Base-by-base conservation (phyloP, 2,888 invertebrate genomes). In the Amiota mariae region DNA sequence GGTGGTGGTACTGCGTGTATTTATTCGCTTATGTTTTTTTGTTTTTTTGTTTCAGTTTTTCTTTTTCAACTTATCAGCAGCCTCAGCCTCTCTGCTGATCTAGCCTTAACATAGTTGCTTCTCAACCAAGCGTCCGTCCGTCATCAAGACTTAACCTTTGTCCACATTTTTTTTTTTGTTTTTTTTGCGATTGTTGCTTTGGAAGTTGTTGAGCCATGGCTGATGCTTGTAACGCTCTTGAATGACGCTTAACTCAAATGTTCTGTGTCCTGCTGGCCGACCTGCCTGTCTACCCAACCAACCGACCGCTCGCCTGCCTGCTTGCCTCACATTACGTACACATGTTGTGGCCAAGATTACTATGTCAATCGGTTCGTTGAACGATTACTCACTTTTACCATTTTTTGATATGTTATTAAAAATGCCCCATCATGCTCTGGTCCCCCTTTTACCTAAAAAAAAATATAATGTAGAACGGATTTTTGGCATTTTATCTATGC, bases 301-400 rank as follows among this genome's bases (percentile, higher is more conserved):
- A 36, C 36, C 36, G 6, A 2, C 36, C 36, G 8, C 36, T 6
- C 36, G 36, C 36, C 2, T 6, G 36, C 72, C 61, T 77, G 76
- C 82, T 82, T 84, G 3, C 36, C 36, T 84, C 82, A 82, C 84
- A 82, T 81, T 75, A 79, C 76, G 77, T 81, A 82, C 81, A 85
- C 85, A 85, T 87, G 85, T 85, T 87, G 79, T 78, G 73, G 73
- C 77, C 76, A 76, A 85, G 86, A 86, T 86, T 86, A 86, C 80
- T 85, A 80, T 87, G 86, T 86, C 86, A 86, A 86, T 84, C 79
- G 82, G 76, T 84, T 80, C 81, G 82, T 79, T 86, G 86, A 84
- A 81, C 85, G 87, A 85, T 85, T 84, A 85, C 78, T 80, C 11
- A 20, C 20, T 20, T 59, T 54, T 54, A 8, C 59, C n/a, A 59